Percentiles rank a stretch among this genome's conserved stretches.
phyloP scores from a whole-genome alignment of 2,888 invertebrate species.

The Apeira syringaria region DNA sequence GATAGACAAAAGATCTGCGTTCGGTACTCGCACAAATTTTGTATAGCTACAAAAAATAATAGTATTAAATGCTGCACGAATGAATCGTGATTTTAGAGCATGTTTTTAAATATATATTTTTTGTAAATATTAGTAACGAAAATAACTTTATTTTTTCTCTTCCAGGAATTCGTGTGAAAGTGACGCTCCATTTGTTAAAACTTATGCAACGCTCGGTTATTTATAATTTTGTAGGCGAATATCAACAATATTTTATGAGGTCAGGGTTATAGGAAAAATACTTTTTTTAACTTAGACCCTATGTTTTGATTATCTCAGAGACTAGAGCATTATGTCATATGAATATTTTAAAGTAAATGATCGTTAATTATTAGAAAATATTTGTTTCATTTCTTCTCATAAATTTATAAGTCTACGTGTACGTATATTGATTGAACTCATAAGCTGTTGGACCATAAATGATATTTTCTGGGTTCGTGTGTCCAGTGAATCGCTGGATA shows the following conservation, averaged over 20 bases:
- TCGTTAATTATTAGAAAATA: slow-evolving; percentile 80
- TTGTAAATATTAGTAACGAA: no score
- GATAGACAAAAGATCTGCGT: no score
- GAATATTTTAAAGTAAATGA: slow-evolving; percentile 83
- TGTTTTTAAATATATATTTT: no score
- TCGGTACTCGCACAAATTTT: no score
- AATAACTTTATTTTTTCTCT: slow-evolving; percentile 54
- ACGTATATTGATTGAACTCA: no score
- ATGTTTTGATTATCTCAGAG: slow-evolving; percentile 68
- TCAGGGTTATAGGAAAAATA: slow-evolving; percentile 67
- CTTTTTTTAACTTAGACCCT: slow-evolving; percentile 75
- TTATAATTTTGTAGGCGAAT: slow-evolving; percentile 87
- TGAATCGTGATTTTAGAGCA: no score
- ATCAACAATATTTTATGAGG: slow-evolving; percentile 71
- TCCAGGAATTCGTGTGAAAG: slow-evolving; percentile 93
- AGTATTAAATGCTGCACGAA: no score
- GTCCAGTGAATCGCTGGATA: no score
- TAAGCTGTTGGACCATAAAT: no score
- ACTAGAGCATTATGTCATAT: slow-evolving; percentile 67
- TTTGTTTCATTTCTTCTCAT: slow-evolving; percentile 68
- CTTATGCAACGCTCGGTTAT: slow-evolving; percentile 96
- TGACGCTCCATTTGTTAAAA: slow-evolving; percentile 96
- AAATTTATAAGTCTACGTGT: no score
- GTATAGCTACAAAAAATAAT: no score
- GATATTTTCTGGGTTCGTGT: no score